Evolutionary conservation across 2,113 vertebrate genomes (phyloP).

Genomic region (Plotosus lineatus): DNA sequence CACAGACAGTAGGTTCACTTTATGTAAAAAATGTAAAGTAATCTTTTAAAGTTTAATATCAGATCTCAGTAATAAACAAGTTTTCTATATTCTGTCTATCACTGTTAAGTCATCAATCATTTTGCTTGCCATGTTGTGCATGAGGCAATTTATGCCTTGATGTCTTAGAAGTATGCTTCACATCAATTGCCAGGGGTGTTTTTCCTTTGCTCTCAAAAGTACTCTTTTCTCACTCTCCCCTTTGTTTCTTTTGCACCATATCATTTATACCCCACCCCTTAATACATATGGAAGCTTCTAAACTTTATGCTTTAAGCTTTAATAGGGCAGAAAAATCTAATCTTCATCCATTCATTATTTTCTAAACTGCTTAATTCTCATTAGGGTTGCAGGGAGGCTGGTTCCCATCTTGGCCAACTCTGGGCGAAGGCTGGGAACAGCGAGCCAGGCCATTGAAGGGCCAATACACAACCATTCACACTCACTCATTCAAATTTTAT

Average conservation of each 20-base stretch:
- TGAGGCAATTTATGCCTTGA: constrained; percentile 46
- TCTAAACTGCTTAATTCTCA: too few species aligned
- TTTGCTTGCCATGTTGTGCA: constrained; percentile 41
- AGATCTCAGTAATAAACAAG: constrained; percentile 41
- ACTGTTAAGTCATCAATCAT: constrained; percentile 37
- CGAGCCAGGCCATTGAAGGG: too few species aligned
- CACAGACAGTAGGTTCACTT: not conserved
- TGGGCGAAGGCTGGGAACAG: too few species aligned
- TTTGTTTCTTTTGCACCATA: constrained; percentile 1
- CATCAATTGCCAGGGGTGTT: constrained; percentile 40
- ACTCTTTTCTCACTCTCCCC: not conserved
- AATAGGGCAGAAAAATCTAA: not conserved
- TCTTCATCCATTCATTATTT: too few species aligned
- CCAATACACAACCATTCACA: too few species aligned
- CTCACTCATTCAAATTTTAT: too few species aligned
- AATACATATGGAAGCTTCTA: not conserved
- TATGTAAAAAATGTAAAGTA: not conserved
- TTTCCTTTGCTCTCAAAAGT: not conserved
- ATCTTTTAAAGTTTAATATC: constrained; percentile 3
- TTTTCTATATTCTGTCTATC: constrained; percentile 42
- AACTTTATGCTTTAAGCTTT: not conserved
- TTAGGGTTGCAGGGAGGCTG: too few species aligned
- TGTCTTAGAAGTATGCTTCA: constrained; percentile 43
- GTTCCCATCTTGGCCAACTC: too few species aligned
- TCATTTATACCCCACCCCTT: not conserved